phyloP scores from a whole-genome alignment of 2,113 vertebrate species.

The Nestor notabilis region DNA sequence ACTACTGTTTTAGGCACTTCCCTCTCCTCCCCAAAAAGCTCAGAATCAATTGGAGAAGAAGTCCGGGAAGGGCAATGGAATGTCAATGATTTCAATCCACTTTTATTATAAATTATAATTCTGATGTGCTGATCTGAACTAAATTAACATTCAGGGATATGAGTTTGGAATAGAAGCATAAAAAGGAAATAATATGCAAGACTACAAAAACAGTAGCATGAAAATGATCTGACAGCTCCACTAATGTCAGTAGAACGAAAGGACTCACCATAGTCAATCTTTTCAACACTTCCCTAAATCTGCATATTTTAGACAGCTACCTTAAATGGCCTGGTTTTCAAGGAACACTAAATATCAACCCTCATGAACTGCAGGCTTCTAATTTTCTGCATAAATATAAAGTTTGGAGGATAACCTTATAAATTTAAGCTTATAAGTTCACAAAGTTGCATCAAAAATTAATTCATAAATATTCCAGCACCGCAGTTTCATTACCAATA shows the following conservation, averaged over 20 bases:
- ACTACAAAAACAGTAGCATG: background rate
- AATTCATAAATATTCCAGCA: background rate
- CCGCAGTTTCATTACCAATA: background rate
- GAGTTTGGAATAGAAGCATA: background rate
- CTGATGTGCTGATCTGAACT: background rate
- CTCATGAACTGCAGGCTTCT: background rate
- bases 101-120: background rate
- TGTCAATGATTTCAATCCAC: background rate
- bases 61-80: background rate
- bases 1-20: background rate
- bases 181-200: background rate
- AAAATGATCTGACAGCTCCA: background rate
- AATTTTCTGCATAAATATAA: background rate
- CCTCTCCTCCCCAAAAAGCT: background rate
- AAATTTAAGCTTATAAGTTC: background rate
- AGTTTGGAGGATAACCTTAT: background rate
- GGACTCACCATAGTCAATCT: background rate
- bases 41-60: background rate
- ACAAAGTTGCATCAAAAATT: background rate
- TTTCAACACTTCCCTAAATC: background rate
- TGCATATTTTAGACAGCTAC: background rate
- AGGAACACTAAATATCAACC: background rate
- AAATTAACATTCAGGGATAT: background rate
- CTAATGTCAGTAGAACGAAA: background rate
- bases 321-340: background rate